Base-by-base conservation (phyloP, 1,140 invertebrate genomes). In the Brachionus manjavacas region DNA sequence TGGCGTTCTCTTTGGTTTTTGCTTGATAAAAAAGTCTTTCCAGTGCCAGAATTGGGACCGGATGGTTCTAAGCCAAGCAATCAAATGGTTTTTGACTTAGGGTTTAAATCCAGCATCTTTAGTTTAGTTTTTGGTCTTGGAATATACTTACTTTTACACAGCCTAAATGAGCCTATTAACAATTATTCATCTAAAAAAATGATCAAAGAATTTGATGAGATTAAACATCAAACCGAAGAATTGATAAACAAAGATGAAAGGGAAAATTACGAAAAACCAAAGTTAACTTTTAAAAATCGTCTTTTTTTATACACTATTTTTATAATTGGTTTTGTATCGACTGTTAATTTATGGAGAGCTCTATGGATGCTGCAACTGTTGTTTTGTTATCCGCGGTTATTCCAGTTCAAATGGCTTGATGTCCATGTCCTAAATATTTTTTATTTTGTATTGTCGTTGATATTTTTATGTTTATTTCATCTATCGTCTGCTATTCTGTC, bases 271-370 rank as follows among this genome's bases (percentile, higher is more conserved):
- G 43, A 76, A 76, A 76, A 76, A 2, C 16, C 23, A 46, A 76
- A 49, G 72, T 49, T 76, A 76, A 49, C 20, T 4, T 7, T 49
- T 12, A 49, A 23, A 25, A 49, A 76, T 49, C 41, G 72, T 12
- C 11, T 81, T 60, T 41, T 81, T 64, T 35, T 81, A 52, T 64
- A 81, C 52, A 68, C 31, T 43, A 23, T 81, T 12, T 68, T 81
- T 14, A 23, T 46, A 0, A n/a, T 64, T n/a, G 79, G 31, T 20
- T 68, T 60, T 39, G 12, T 81, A 9, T 60, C 52, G 25, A 68
- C 79, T n/a, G 79, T 81, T 28, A 64, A 68, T 46, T 28, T 39
- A 39, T 81, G 79, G 79, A 41, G 79, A 46, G 79, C 79, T 25
- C 41, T 81, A n/a, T 81, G 79, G 79, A 81, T 81, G 79, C 25